phyloP scores from a whole-genome alignment of 2,113 vertebrate species.

The Panthera tigris region DNA sequence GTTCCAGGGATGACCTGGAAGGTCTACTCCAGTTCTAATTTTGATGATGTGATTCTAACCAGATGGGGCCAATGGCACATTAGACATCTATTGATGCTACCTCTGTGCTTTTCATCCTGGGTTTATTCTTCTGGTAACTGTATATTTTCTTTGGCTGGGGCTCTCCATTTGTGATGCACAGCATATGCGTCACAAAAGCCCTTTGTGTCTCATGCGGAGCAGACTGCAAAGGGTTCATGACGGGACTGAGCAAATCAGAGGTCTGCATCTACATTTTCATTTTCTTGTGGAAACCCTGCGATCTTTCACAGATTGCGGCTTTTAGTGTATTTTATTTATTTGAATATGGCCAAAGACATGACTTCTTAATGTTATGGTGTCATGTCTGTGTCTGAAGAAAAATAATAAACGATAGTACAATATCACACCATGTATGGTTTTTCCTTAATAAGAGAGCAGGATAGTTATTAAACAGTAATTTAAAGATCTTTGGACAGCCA shows the following conservation, averaged over 20 bases:
- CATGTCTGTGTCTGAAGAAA: constrained; percentile 72
- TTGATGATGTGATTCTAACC: constrained; percentile 78
- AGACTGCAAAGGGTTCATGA: constrained; percentile 26
- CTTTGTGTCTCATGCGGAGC: constrained; percentile 64
- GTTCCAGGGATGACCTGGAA: constrained; percentile 58
- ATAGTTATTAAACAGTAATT: constrained; percentile 63
- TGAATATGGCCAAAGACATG: constrained; percentile 71
- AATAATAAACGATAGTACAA: constrained; percentile 70
- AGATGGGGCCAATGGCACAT: constrained; percentile 65
- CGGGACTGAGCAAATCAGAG: constrained; percentile 55
- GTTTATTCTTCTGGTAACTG: constrained; percentile 72
- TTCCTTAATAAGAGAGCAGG: constrained; percentile 50
- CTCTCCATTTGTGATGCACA: constrained; percentile 71
- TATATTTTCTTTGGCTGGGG: constrained; percentile 79
- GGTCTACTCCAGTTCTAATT: constrained; percentile 55
- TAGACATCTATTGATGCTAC: constrained; percentile 67
- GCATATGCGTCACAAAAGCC: constrained; percentile 67
- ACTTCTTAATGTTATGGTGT: constrained; percentile 74
- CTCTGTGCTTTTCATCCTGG: constrained; percentile 72
- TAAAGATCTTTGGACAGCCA: constrained; percentile 31
- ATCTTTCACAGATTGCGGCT: constrained; percentile 70
- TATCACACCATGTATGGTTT: constrained; percentile 63
- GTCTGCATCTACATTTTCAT: constrained; percentile 71
- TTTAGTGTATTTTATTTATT: constrained; percentile 76
- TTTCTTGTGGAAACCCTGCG: constrained; percentile 52